Conservation (phyloP, 2,113 vertebrate genomes). For the Numida meleagris region DNA sequence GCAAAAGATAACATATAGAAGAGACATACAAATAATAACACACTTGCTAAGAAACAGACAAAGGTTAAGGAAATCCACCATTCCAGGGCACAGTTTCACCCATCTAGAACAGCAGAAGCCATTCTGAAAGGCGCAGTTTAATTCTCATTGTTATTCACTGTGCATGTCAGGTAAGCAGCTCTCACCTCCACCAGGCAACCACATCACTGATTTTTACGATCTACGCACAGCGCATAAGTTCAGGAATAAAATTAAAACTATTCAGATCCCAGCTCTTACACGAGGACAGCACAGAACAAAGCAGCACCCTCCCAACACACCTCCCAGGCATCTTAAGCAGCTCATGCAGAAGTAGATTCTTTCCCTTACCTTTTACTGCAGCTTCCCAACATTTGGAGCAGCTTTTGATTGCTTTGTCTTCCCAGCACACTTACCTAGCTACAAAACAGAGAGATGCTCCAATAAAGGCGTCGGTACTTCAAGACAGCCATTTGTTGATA, state of each 20-base stretch:
- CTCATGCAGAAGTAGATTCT: background rate
- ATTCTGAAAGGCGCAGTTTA: fast-evolving
- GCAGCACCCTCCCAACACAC: background rate
- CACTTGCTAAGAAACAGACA: background rate
- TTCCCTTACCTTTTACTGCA: background rate
- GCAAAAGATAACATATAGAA: background rate
- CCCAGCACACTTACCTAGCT: fast-evolving
- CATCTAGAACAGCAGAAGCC: fast-evolving
- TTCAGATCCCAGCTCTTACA: background rate
- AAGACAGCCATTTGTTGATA: background rate
- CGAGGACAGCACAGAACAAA: fast-evolving
- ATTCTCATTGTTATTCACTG: background rate
- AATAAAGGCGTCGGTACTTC: background rate
- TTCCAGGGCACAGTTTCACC: background rate
- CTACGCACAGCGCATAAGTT: background rate
- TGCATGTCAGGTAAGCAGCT: background rate
- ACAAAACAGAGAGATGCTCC: background rate
- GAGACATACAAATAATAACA: fast-evolving
- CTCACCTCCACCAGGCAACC: conserved; percentile 6
- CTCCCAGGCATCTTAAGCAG: background rate
- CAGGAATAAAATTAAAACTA: background rate
- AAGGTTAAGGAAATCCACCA: background rate
- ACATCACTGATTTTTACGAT: background rate
- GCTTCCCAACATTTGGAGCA: fast-evolving
- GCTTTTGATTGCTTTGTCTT: fast-evolving